Percentiles rank a stretch among this genome's conserved stretches.
Evolutionary conservation across 2,113 vertebrate genomes (phyloP).

Genomic region (Cynocephalus volans): DNA sequence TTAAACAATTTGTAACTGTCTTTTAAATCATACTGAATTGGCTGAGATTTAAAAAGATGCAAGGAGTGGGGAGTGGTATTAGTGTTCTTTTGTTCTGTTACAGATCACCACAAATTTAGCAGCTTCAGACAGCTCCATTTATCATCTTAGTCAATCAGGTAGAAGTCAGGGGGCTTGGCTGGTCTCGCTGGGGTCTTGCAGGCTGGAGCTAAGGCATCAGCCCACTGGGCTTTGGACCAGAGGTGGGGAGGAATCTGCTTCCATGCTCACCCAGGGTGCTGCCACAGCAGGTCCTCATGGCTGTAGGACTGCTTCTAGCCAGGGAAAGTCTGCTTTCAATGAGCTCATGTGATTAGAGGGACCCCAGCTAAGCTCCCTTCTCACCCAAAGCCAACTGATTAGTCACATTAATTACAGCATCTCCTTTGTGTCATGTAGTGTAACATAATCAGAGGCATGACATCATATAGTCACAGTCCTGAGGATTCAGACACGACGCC

Average conservation of each 20-base stretch:
- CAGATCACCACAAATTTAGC: too few relatives aligned
- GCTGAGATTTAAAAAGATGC: neutral
- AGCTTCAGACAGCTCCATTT: too few relatives aligned
- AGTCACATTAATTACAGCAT: neutral
- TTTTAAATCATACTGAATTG: neutral
- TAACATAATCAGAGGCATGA: too few relatives aligned
- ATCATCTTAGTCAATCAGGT: fast-evolving
- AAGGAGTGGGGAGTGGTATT: neutral
- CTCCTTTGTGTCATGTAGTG: too few relatives aligned
- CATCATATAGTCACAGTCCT: neutral
- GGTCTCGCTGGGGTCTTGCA: neutral
- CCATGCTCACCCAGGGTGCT: neutral
- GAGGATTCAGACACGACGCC: neutral
- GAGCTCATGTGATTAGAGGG: too few relatives aligned
- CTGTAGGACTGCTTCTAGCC: neutral
- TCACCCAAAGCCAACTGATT: neutral
- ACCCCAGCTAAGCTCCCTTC: neutral
- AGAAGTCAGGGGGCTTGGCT: too few relatives aligned
- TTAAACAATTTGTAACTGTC: neutral
- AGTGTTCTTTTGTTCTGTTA: neutral
- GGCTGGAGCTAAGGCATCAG: neutral
- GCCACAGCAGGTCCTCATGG: neutral
- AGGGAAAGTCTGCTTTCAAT: neutral
- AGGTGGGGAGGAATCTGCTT: neutral
- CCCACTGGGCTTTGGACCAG: neutral